Base-by-base conservation (phyloP, 2,113 vertebrate genomes). In the Bos javanicus region DNA sequence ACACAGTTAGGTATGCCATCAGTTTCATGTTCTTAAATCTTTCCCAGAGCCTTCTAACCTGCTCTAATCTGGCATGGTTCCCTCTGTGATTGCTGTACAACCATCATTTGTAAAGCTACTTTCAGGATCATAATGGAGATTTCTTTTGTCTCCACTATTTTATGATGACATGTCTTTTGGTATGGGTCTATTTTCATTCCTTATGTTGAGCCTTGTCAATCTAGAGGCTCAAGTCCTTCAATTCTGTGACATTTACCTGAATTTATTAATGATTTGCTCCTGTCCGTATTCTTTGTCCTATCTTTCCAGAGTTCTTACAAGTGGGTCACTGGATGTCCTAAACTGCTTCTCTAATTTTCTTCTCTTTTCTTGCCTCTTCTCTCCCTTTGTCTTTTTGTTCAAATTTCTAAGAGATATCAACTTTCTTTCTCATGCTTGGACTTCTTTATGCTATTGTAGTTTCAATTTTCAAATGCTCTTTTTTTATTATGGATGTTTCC, bases 391-490 rank as follows among this genome's bases (percentile, higher is more conserved):
- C 81, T 95, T 86, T 71, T 87, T 87, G 43, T 30, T 95, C 80
- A 94, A 56, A 39, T 82, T 91, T 87, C 60, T 94, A 50, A 92
- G 43, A 71, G 59, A 91, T 25, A 36, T 33, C 26, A 56, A 86
- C 13, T 93, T 81, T 64, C 30, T 62, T 91, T 80, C 19, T 30
- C 81, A 92, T 7, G n/a, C 48, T 84, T 43, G 67, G 19, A 87
- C n/a, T 71, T 89, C 36, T 83, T 95, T 90, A 94, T 62, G 25
- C 33, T 85, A 82, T 36, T 23, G 56, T 30, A 84, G 54, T 92
- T 97, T 96, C 71, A 78, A 86, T 86, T 76, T 96, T 89, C 80
- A 82, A 94, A 95, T 90, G 21, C 28, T 67, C 48, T 94, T 95
- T 26, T 36, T 81, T 83, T 90, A 90, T 87, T 80, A 84, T 59